Percentiles rank a stretch among this genome's conserved stretches.
These are phyloP conservation scores for Eretmocerus hayati DNA, from an alignment of 2,888 invertebrate genomes.

Conservation along the genomic window DNA sequence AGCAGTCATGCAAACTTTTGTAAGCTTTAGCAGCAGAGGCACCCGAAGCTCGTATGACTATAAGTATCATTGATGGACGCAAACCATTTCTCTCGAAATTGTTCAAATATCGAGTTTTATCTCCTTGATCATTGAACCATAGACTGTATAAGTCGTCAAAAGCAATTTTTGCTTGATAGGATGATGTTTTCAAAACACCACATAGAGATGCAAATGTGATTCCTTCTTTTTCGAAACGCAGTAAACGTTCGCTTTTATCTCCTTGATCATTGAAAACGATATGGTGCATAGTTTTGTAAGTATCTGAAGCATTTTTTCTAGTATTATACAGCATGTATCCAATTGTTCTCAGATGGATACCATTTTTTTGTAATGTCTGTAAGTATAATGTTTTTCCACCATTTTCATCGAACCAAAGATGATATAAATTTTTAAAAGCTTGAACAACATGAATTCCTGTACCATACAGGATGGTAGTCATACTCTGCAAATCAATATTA, in stretches of 20 bases:
- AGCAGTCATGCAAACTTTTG: constrained; percentile 29
- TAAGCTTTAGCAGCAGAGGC: constrained; percentile 32
- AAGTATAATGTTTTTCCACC: neutral
- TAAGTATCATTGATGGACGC: constrained; percentile 22
- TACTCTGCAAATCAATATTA: neutral
- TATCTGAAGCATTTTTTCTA: neutral
- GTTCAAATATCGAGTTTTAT: constrained; percentile 1
- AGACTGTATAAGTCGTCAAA: constrained; percentile 5
- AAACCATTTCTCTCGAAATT: constrained; percentile 23
- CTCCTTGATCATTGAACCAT: constrained; percentile 7
- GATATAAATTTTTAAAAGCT: constrained; percentile 1
- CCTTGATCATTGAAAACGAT: constrained; percentile 1
- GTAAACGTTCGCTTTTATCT: neutral
- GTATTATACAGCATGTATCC: neutral
- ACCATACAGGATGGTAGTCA: neutral
- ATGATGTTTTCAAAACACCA: constrained; percentile 1
- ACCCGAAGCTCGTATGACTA: too few relatives aligned
- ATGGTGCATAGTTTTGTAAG: neutral
- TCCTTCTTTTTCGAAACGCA: neutral
- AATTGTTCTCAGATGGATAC: neutral
- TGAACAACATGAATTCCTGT: neutral
- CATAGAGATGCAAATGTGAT: neutral
- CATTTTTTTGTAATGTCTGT: neutral
- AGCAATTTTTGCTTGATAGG: neutral
- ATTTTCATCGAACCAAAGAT: neutral